Conservation (phyloP, 2,797 vertebrate species). For the Sphaeramia orbicularis region DNA sequence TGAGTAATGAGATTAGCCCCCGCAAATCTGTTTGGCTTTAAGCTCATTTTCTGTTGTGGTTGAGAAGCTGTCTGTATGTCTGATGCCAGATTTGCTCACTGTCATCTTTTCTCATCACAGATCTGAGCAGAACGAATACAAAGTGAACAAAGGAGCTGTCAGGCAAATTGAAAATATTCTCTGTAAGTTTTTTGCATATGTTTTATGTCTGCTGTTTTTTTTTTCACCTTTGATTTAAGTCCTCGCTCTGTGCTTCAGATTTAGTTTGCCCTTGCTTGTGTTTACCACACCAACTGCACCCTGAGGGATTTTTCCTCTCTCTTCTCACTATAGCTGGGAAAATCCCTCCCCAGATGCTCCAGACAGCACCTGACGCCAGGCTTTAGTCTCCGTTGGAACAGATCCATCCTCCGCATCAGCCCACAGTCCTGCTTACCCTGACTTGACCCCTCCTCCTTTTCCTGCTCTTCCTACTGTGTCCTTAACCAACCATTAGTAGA, state of each 20-base stretch:
- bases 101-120: conserved; percentile 56
- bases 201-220: not conserved
- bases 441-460: not conserved
- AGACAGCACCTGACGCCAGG: conserved; percentile 63
- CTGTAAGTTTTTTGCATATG: conserved; percentile 58
- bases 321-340: conserved; percentile 65
- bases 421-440: not conserved
- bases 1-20: conserved; percentile 80
- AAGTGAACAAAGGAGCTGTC: conserved; percentile 73
- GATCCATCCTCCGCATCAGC: conserved; percentile 32
- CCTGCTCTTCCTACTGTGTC: not conserved
- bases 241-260: not conserved
- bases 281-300: not conserved
- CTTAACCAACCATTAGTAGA: not conserved
- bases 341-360: conserved; percentile 68
- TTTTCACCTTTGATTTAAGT: not conserved
- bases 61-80: conserved; percentile 32
- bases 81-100: conserved; percentile 4
- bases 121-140: conserved; percentile 73
- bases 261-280: not conserved
- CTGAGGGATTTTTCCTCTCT: conserved; percentile 24
- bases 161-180: conserved; percentile 70
- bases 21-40: conserved; percentile 54
- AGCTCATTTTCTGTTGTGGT: conserved; percentile 49
- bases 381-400: conserved; percentile 63